Base-by-base conservation (phyloP, 2,113 vertebrate species). In the Dipodomys ordii region DNA sequence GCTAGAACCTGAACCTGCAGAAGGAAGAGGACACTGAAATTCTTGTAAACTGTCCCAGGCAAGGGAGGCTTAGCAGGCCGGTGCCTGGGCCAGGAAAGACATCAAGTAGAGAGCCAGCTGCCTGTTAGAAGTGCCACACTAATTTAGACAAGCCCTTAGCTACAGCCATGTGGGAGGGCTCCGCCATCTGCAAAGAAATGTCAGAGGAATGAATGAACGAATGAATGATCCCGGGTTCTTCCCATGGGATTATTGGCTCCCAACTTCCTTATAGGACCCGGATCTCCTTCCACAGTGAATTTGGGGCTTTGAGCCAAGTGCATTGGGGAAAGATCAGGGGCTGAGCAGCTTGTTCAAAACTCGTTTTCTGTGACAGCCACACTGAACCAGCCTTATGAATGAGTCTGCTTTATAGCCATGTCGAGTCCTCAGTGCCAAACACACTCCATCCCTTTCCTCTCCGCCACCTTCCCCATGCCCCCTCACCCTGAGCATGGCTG, bases 121-220 rank as follows among this genome's bases (percentile, higher is more conserved):
- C 44, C 68, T 12, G 57, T 79, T n/a, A 32, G 44, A 39, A 15
- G 39, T 23, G 6, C 9, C 64, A 6, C 0, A 12, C 78, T n/a
- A 3, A 8, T 11, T 57, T 57, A 64, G 68, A 35, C 15, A 57
- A 6, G 16, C n/a, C 28, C 23, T 68, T 27, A 8, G 60, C 23
- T 13, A 27, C 62, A 22, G 9, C 6, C 1, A 18, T 20, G 53
- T 25, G 53, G n/a, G 15, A 72, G 64, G 39, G 16, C 22, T 7
- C 80, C 2, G 9, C 16, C 35, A n/a, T 88, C 86, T 68, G 65
- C 73, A 23, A 88, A 94, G 91, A 28, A 79, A 83, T 39, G 62
- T 30, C 64, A 8, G 67, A 91, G 30, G 32, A 18, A 57, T 57
- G 53, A 57, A 53, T 53, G 49, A 13, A 57, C 0, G 49, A 87